Evolutionary conservation across 2,888 invertebrate genomes (phyloP), one percentile per base, ranked within the genome.

Genomic region (Drosophila sordidapex): DNA sequence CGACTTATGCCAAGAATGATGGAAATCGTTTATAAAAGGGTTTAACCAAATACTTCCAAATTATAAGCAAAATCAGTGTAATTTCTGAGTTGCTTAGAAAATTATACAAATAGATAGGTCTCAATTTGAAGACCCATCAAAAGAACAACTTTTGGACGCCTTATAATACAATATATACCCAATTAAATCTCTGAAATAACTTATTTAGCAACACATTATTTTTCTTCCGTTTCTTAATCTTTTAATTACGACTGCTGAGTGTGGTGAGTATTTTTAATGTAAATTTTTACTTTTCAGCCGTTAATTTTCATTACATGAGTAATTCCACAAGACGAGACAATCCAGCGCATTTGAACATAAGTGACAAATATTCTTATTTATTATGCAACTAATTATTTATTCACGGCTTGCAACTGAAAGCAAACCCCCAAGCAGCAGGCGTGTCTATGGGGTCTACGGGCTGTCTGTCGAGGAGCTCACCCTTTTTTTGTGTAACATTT

Each of bases 311-410:
- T 46, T 21, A 36, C 36, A 15, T 7, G 21, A 7, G 21, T 21
- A 46, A 21, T 21, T 46, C 7, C 21, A 46, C 13, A n/a, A 40
- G 49, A 52, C 65, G 54, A 62, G 56, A 74, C 38, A 74, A 76
- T 70, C 72, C 21, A 66, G 67, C 54, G 33, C 70, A 76, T 71
- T 74, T 59, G 57, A 31, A n/a, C 53, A 38, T 49, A 78, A 76
- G 88, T 85, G 86, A 87, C 71, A 84, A 82, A 80, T 74, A 76
- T 80, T 83, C 71, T 46, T 82, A 84, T 85, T 86, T 85, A 86
- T 84, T 84, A 79, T 69, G 74, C 76, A 70, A 79, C 73, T 86
- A 81, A 84, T 85, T 81, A 85, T 78, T 67, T 87, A 84, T 84
- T 87, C 85, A 82, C 80, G 72, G 66, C 40, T 59, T 68, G 65